Evolutionary conservation across 2,113 vertebrate species (phyloP), one percentile per base, ranked within the genome.

Genomic region (Ochotona curzoniae): DNA sequence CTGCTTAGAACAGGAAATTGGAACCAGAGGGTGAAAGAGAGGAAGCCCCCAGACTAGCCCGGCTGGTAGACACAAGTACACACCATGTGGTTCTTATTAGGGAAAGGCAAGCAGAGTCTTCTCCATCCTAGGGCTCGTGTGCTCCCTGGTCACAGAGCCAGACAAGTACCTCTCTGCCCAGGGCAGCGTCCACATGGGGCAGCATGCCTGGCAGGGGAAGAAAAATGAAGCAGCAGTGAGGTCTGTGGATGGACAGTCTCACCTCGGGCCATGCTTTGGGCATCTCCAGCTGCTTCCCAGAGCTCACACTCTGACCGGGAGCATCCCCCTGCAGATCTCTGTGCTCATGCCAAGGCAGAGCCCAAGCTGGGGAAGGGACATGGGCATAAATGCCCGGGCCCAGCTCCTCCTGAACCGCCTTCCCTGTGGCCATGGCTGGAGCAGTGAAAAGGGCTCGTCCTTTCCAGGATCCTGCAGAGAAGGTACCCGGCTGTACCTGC

Each of bases 1-100:
- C 90, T 95, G 69, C 90, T 89, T n/a, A 87, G 73, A 94, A 82
- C 81, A 95, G 89, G 94, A 93, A 93, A 94, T 83, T 91, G 89
- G 82, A 96, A 95, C 49, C 86, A 89, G 95, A 92, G 79, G 32
- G 57, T 18, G 2, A 80, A 85, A 83, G 76, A 51, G 67, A 71
- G 93, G 76, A 91, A 89, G 69, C 70, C 76, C 79, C 84, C 93
- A 71, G 57, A 44, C 71, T 75, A 90, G 73, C 79, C 92, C 85
- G 69, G 83, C 80, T 75, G 10, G 70, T 70, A 32, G 61, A 83
- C 61, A 38, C 92, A 89, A 38, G 44, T 2, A 87, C 47, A 83
- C 67, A 54, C 71, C 90, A 73, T 12, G 3, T 79, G 90, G 73
- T 82, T 92, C 93, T 93, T 78, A 49, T 49, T 95, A 87, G 84